Base-by-base conservation (phyloP, 2,113 vertebrate genomes). In the Cathartes aura region DNA sequence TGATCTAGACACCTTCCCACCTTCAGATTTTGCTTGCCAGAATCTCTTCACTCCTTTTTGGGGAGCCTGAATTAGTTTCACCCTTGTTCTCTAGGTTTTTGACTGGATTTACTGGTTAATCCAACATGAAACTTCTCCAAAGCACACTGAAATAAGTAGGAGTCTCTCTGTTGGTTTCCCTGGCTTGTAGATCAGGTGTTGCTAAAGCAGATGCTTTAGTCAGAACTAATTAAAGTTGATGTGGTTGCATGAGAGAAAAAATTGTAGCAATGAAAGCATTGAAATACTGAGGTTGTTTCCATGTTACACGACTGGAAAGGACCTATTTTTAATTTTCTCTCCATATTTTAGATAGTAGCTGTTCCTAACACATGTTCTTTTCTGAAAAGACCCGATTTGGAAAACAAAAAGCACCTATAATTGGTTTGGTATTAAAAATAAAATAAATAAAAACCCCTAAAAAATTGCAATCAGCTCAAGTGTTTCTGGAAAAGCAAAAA, bases 141-240 rank as follows among this genome's bases (percentile, higher is more conserved):
- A 92, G 63, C 55, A 59, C 43, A 21, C 29, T 71, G 83, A 83
- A 97, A 63, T 63, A 94, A 78, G 34, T 5, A 78, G 48, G 14
- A 48, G 24, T 76, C 48, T 85, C 81, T 89, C 70, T 47, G 40
- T 27, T 93, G 78, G 40, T 48, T 76, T 96, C 32, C 27, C 50
- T 80, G 52, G 63, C n/a, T 72, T 82, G 43, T 81, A 67, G 72
- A 86, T 93, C 72, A 93, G 86, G 75, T 94, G 67, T 47, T 92
- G 50, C 50, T 90, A 92, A 88, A 95, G 76, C 83, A 95, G 43
- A 90, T 92, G 80, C 40, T 82, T 74, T 84, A 96, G 59, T 95
- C 64, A 59, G 56, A 93, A 85, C 52, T 82, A 79, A 90, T 95
- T 91, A 84, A 67, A 74, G 47, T 68, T 89, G 60, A 82, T 79